Conservation (phyloP, 1,140 invertebrate genomes). For the Maconellicoccus hirsutus region DNA sequence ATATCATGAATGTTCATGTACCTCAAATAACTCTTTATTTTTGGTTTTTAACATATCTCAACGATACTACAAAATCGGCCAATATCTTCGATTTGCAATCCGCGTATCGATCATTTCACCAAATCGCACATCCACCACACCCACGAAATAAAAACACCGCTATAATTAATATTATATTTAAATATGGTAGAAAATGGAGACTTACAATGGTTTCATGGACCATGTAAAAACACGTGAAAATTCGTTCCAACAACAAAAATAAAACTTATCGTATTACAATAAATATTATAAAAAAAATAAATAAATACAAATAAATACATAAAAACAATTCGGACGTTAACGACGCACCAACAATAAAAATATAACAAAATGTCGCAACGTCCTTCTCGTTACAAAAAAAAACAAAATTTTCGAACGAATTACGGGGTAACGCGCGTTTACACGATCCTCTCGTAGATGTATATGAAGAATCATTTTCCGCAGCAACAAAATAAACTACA, state of each 20-base stretch:
- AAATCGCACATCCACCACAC: no score
- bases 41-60: no score
- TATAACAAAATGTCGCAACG: constrained; percentile 17
- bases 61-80: no score
- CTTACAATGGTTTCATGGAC: constrained; percentile 17
- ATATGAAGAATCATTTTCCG: constrained; percentile 9
- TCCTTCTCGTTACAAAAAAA: constrained; percentile 17
- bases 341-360: constrained; percentile 15
- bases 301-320: constrained; percentile 9
- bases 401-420: background rate
- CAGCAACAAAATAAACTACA: background rate
- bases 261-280: constrained; percentile 3
- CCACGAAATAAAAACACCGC: no score
- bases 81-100: no score
- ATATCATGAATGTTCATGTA: no score
- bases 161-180: constrained; percentile 16
- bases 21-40: no score
- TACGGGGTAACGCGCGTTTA: constrained; percentile 11
- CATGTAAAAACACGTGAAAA: constrained; percentile 20
- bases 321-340: constrained; percentile 15
- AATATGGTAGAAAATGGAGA: constrained; percentile 22
- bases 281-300: background rate
- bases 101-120: no score
- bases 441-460: constrained; percentile 14
- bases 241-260: constrained; percentile 11